Evolutionary conservation across 2,888 invertebrate genomes (phyloP), one percentile per base, ranked within the genome.

Genomic region (Folsomia manolachei): DNA sequence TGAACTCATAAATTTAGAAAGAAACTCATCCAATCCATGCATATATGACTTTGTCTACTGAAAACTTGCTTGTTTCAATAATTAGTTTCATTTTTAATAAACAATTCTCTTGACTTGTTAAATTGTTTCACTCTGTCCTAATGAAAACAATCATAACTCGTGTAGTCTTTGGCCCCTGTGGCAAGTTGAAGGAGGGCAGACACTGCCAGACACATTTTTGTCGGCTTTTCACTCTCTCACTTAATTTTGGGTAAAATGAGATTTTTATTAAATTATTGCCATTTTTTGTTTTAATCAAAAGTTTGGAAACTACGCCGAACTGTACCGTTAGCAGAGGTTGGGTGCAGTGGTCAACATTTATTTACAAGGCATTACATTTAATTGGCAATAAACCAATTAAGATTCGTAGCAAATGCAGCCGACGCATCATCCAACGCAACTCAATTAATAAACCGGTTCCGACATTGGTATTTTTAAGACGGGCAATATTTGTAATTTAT

Each of bases 341-440:
- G 39, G 4, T 39, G 39, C 39, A 39, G 39, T 39, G 39, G n/a
- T n/a, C n/a, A n/a, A n/a, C n/a, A n/a, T n/a, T n/a, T n/a, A 51
- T 56, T 56, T 56, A 56, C 56, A 56, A 56, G 19, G 21, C 56
- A 56, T n/a, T n/a, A n/a, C n/a, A n/a, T 56, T 56, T 56, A 56
- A 56, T 56, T n/a, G 21, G 19, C 56, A 56, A 56, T 56, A 56
- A 56, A 56, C 56, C 56, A 56, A 56, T 56, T 56, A 56, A 56
- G 21, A 56, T 39, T 39, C 14, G 39, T 39, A 39, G n/a, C 9
- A 51, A 51, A 9, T 51, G 9, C 18, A 18, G 51, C 9, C 51
- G 51, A 51, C n/a, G n/a, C n/a, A n/a, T n/a, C n/a, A n/a, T n/a
- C n/a, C n/a, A n/a, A n/a, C 51, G 51, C 51, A 51, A 14, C 56